Evolutionary conservation across 2,888 invertebrate species (phyloP).

Genomic region (Auanema sp.): DNA sequence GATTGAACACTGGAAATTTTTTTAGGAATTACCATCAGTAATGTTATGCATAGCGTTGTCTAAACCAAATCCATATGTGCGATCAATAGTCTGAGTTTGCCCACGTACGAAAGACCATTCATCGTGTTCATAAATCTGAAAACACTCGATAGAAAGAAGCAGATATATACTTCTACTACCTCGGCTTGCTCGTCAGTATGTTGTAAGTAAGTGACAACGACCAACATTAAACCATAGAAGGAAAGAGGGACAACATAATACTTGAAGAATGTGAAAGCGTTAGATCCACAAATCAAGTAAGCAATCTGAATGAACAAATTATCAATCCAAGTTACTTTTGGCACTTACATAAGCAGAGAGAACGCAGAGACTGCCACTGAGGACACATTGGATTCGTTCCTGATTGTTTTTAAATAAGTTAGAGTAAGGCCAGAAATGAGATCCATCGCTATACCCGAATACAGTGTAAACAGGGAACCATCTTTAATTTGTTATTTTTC

Average conservation of each 20-base stretch:
- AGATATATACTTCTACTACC: slow-evolving; percentile 17
- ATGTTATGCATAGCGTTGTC: slow-evolving; percentile 43
- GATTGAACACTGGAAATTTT: neutral
- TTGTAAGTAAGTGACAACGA: slow-evolving; percentile 54
- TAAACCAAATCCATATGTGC: slow-evolving; percentile 42
- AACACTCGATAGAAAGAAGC: neutral
- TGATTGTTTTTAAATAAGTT: slow-evolving; percentile 47
- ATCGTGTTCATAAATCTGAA: slow-evolving; percentile 44
- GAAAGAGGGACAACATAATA: slow-evolving; percentile 52
- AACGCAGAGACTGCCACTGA: slow-evolving; percentile 45
- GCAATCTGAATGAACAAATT: slow-evolving; percentile 20
- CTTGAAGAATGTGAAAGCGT: slow-evolving; percentile 38
- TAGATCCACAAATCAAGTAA: slow-evolving; percentile 32
- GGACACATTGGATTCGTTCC: slow-evolving; percentile 55
- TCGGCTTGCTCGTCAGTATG: slow-evolving; percentile 50
- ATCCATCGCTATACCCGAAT: slow-evolving; percentile 56
- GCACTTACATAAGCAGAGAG: slow-evolving; percentile 41
- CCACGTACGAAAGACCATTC: slow-evolving; percentile 48
- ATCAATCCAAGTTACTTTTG: neutral
- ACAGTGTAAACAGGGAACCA: slow-evolving; percentile 60
- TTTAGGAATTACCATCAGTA: slow-evolving; percentile 26
- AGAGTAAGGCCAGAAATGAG: slow-evolving; percentile 59
- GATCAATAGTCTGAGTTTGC: slow-evolving; percentile 43
- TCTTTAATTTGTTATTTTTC: slow-evolving; percentile 20
- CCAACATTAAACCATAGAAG: slow-evolving; percentile 49